These are phyloP conservation scores for Mormyrus lacerda DNA, from an alignment of 2,113 vertebrate genomes.

Conservation along the genomic window DNA sequence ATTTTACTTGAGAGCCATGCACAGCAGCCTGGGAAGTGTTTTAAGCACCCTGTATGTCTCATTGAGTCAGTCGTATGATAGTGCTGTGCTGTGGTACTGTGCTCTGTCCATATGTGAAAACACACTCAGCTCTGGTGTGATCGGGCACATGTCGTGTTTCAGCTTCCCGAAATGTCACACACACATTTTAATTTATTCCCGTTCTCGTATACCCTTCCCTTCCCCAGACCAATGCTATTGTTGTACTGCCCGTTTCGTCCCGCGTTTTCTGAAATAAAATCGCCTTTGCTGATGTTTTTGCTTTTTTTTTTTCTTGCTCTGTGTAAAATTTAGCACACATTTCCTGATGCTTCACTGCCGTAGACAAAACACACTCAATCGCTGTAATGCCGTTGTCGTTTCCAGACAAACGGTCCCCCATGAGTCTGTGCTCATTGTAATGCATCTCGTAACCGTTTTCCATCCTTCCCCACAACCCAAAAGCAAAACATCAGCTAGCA, in stretches of 20 bases:
- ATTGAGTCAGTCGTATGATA: not conserved
- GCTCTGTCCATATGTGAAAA: not conserved
- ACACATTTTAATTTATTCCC: not conserved
- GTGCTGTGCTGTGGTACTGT: not conserved
- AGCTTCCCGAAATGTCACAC: not conserved
- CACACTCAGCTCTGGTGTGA: not conserved
- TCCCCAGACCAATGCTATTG: not conserved
- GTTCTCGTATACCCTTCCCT: not conserved
- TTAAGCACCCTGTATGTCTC: not conserved
- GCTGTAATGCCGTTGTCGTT: not conserved
- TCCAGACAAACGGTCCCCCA: not conserved
- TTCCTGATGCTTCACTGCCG: not conserved
- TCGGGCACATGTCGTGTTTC: not conserved
- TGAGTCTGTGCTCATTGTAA: conserved; percentile 1
- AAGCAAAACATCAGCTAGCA: not conserved
- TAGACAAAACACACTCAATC: not conserved
- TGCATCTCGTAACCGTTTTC: not conserved
- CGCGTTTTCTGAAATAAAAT: not conserved
- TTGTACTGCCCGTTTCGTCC: not conserved
- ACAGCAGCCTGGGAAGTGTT: not conserved
- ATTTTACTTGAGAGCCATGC: not conserved
- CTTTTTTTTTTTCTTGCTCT: no score
- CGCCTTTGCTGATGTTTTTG: not conserved
- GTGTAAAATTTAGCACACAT: not conserved
- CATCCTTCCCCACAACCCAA: not conserved